Evolutionary conservation across 2,888 invertebrate species (phyloP), one percentile per base, ranked within the genome.

Genomic region (Perizoma flavofasciatum): DNA sequence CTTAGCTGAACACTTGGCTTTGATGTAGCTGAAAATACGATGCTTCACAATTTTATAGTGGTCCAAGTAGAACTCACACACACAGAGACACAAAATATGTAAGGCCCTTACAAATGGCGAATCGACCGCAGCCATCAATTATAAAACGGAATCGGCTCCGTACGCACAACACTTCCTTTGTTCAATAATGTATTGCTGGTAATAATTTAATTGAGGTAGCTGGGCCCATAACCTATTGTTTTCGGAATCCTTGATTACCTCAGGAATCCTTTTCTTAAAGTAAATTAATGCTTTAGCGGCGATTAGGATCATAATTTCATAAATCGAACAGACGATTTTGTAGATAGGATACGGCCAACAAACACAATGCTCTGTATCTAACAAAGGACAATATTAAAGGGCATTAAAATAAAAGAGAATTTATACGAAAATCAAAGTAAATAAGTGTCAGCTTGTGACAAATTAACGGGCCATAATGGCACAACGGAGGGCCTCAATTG

Each of bases 81-180:
- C 53, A 45, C 52, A 77, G 80, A 86, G 85, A 89, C 88, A 88
- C 87, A 88, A 89, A 85, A 22, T 83, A 86, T 88, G 85, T 82
- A 84, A 82, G 82, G 82, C 79, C 78, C 75, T 86, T 89, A 91
- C 89, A 90, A 90, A 91, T 89, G 88, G 88, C 77, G 79, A 83
- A 82, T 87, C 82, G 75, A 84, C 91, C 91, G 76, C 89, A 78
- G 71, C 82, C 76, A 90, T 89, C 88, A 89, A 89, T 91, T 91
- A 89, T 88, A 87, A 86, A 87, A 85, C 77, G 78, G 80, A 87
- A 86, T 84, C 82, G 85, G 80, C 79, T 80, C 69, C 70, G 70
- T 72, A 72, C 74, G 74, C 72, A 76, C 76, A 73, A 70, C 70
- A 65, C 63, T 68, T 69, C 76, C 75, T 77, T 78, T 78, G 81